Percentiles rank a stretch among this genome's conserved stretches.
phyloP scores from a whole-genome alignment of 2,797 vertebrate genomes.

The Xenopus petersii region DNA sequence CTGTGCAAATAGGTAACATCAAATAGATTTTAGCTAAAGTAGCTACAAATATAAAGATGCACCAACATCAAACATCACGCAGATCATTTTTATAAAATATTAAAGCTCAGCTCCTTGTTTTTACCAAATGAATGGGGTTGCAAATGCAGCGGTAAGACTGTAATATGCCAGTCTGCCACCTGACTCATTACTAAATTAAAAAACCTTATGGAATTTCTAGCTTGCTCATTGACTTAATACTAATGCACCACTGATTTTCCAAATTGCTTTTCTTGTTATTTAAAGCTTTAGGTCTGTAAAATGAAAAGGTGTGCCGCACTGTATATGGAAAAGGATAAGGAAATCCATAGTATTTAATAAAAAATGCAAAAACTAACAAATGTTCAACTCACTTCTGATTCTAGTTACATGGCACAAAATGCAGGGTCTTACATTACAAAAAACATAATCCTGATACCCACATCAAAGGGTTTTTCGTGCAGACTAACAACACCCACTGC shows the following conservation, averaged over 20 bases:
- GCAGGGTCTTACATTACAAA: not conserved
- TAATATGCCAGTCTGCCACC: constrained; percentile 4
- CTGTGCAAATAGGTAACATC: too few relatives aligned
- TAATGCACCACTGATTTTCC: constrained; percentile 17
- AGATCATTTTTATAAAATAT: constrained; percentile 1
- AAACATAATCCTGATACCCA: not conserved
- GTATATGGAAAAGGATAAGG: not conserved
- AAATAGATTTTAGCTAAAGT: too few relatives aligned
- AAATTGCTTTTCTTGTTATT: constrained; percentile 28
- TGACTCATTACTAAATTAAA: constrained; percentile 10
- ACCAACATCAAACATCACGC: not conserved
- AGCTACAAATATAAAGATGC: too few relatives aligned
- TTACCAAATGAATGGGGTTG: not conserved
- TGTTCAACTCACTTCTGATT: not conserved
- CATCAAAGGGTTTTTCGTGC: too few relatives aligned
- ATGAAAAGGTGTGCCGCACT: not conserved
- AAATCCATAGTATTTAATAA: not conserved
- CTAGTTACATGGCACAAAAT: not conserved
- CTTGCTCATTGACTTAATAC: constrained; percentile 10
- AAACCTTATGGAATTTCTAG: not conserved
- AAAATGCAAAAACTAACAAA: not conserved
- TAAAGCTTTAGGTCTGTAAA: not conserved
- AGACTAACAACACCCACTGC: too few relatives aligned
- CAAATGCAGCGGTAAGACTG: not conserved
- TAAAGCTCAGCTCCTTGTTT: not conserved